phyloP scores from a whole-genome alignment of 2,888 invertebrate species.

The Lepidocyrtinus sp. region DNA sequence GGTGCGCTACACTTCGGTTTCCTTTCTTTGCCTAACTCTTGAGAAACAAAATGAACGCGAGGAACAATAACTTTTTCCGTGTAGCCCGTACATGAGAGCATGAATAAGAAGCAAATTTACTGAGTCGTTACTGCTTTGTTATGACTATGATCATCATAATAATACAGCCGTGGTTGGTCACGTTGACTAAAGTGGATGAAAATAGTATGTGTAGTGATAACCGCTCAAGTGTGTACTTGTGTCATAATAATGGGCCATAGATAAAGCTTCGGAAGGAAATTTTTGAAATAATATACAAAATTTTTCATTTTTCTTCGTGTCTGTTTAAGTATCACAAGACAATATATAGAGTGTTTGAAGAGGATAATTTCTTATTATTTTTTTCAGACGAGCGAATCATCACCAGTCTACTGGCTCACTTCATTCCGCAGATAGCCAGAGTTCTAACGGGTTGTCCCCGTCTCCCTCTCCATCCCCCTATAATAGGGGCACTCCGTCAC shows the following conservation, averaged over 20 bases:
- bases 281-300: not conserved
- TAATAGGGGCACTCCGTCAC: constrained; percentile 70
- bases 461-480: constrained; percentile 77
- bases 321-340: not conserved
- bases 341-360: not conserved
- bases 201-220: not conserved
- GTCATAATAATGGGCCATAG: not conserved
- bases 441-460: constrained; percentile 87
- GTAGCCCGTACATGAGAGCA: constrained; percentile 15
- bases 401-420: constrained; percentile 88
- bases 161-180: constrained; percentile 29
- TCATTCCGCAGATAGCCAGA: constrained; percentile 84
- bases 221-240: not conserved
- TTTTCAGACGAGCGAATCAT: constrained; percentile 81
- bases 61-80: not conserved
- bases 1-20: constrained; percentile 36
- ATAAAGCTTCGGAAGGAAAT: not conserved
- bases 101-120: constrained; percentile 36
- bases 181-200: constrained; percentile 14
- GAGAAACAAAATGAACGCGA: not conserved
- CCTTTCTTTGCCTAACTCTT: constrained; percentile 30
- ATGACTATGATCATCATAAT: constrained; percentile 33
- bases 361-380: no score
- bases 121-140: not conserved
- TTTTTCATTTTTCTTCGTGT: not conserved